Percentiles rank a stretch among this genome's conserved stretches.
Evolutionary conservation across 2,113 vertebrate genomes (phyloP).

Genomic region (Phycodurus eques): DNA sequence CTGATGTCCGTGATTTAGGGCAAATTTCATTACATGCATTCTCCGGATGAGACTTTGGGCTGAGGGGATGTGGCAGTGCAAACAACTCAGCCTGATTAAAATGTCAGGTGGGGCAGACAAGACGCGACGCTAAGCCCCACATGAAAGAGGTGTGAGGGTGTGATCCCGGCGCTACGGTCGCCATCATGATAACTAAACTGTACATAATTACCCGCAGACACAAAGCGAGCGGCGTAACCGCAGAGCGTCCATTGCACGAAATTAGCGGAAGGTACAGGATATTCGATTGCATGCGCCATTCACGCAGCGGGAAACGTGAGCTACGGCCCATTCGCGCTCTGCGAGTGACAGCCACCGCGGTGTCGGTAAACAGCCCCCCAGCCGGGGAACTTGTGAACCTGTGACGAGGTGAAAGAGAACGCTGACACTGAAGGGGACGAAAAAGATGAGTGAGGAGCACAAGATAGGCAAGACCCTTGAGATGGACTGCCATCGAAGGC

Average conservation of each 20-base stretch:
- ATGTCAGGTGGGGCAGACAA: constrained; percentile 54
- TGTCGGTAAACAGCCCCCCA: constrained; percentile 29
- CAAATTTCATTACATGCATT: constrained; percentile 78
- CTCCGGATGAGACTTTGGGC: constrained; percentile 66
- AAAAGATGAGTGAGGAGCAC: constrained; percentile 56
- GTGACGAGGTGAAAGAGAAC: constrained; percentile 47
- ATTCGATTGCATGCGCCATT: constrained; percentile 32
- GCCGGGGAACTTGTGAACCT: constrained; percentile 38
- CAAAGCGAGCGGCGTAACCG: not conserved
- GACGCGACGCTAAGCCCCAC: constrained; percentile 36
- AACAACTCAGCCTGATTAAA: constrained; percentile 68
- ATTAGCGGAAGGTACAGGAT: constrained; percentile 5
- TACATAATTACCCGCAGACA: constrained; percentile 2
- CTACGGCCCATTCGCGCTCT: constrained; percentile 20
- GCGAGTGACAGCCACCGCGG: constrained; percentile 24
- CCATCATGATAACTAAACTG: constrained; percentile 12
- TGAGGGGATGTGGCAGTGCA: constrained; percentile 63
- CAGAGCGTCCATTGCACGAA: constrained; percentile 5
- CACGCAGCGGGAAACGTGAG: constrained; percentile 30
- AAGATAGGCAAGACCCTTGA: constrained; percentile 59
- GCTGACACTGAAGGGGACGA: constrained; percentile 56
- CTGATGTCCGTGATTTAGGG: constrained; percentile 74
- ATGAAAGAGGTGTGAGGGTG: constrained; percentile 19
- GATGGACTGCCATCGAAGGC: constrained; percentile 61
- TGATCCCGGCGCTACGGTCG: not conserved